These are phyloP conservation scores for Rissa tridactyla DNA, from an alignment of 2,113 vertebrate species.

Conservation along the genomic window DNA sequence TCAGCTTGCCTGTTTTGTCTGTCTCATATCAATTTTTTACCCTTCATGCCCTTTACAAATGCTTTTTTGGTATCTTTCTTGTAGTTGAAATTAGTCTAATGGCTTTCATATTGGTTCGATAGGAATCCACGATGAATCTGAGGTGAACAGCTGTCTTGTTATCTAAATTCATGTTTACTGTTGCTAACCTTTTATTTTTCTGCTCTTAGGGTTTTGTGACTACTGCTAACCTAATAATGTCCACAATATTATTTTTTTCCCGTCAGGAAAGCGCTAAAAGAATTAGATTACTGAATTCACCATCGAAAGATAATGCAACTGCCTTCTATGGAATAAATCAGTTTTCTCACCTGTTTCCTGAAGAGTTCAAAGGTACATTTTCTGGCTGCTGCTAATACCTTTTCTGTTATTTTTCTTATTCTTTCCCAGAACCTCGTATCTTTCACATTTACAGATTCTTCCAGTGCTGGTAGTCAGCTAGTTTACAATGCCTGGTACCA, in stretches of 20 bases:
- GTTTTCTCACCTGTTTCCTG: constrained; percentile 86
- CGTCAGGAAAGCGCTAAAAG: constrained; percentile 79
- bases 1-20: not conserved
- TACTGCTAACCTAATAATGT: not conserved
- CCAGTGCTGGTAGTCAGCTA: not conserved
- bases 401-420: not conserved
- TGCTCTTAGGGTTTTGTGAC: not conserved
- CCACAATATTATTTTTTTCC: not conserved
- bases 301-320: constrained; percentile 57
- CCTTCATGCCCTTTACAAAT: not conserved
- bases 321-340: constrained; percentile 89
- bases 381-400: not conserved
- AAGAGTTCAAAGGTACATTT: constrained; percentile 85
- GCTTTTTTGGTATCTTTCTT: not conserved
- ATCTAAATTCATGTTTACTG: not conserved
- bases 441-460: constrained; percentile 3
- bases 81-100: not conserved
- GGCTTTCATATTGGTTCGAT: not conserved
- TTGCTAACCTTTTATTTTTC: not conserved
- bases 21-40: not conserved
- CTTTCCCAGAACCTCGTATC: not conserved
- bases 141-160: not conserved
- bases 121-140: not conserved
- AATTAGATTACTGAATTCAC: constrained; percentile 79
- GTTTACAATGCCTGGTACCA: not conserved